A percentile compares a stretch with the other conserved stretches of the same genome.
Conservation (phyloP, 2,888 invertebrate species). For the Chirona hameri region DNA sequence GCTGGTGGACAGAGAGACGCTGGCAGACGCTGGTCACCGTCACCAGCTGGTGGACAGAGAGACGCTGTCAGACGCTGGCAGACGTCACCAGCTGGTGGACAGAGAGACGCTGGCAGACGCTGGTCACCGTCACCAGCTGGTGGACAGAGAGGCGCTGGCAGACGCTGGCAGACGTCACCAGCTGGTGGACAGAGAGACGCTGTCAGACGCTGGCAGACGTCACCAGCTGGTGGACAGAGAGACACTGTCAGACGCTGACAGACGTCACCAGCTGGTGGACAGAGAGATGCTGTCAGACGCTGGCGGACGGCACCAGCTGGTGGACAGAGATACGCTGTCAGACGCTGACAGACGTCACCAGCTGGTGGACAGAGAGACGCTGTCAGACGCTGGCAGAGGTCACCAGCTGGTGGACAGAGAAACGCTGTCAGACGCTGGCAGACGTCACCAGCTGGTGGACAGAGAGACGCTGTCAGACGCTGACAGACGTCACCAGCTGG, state of each 20-base stretch:
- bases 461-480: no score
- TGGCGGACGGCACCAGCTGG: not conserved
- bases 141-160: not conserved
- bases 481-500: not conserved
- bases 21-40: not conserved
- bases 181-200: no score
- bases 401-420: not conserved
- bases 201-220: not conserved
- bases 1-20: no score
- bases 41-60: not conserved
- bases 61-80: not conserved
- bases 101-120: no score
- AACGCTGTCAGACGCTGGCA: not conserved
- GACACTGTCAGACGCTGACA: not conserved
- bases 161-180: no score
- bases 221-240: not conserved
- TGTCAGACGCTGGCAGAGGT: not conserved
- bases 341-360: no score
- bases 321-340: not conserved
- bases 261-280: no score
- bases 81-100: no score
- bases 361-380: no score
- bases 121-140: not conserved
- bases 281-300: no score
- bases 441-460: no score